A percentile compares a stretch with the other conserved stretches of the same genome.
Evolutionary conservation across 2,797 vertebrate species (phyloP).

Genomic region (Cercopithecus mitis): DNA sequence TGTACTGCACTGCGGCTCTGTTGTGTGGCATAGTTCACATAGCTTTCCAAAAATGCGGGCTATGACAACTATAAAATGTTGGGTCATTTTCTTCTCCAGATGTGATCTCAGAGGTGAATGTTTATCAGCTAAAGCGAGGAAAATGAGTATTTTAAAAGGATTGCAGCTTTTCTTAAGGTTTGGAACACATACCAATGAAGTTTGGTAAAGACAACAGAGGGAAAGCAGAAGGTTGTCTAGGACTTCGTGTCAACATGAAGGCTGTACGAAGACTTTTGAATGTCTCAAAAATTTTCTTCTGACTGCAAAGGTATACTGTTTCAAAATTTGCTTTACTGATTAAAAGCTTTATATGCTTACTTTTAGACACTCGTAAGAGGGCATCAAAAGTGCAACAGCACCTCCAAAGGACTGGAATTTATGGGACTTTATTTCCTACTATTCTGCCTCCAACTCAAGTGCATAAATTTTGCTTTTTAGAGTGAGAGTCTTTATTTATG

Average conservation of each 20-base stretch:
- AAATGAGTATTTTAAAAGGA: background rate
- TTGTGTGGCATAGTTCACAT: background rate
- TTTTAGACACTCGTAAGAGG: background rate
- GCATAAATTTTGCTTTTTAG: background rate
- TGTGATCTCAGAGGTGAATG: background rate
- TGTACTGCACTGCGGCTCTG: accelerated
- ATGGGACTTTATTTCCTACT: background rate
- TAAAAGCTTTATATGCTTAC: background rate
- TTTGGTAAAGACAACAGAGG: background rate
- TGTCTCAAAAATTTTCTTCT: background rate
- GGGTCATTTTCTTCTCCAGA: background rate
- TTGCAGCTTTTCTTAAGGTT: background rate
- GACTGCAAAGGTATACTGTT: background rate
- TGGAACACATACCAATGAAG: background rate
- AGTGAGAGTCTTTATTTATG: background rate
- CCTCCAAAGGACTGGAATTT: background rate
- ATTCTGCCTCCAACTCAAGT: background rate
- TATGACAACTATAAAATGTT: background rate
- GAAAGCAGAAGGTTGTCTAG: background rate
- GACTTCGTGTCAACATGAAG: background rate
- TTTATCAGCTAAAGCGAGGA: background rate
- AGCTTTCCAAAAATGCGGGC: background rate
- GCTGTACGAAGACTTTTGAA: background rate
- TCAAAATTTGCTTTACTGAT: background rate
- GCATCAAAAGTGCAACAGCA: background rate